Percentiles rank a stretch among this genome's conserved stretches.
phyloP scores from a whole-genome alignment of 23 tunicate genomes.

The Botrylloides violaceus region DNA sequence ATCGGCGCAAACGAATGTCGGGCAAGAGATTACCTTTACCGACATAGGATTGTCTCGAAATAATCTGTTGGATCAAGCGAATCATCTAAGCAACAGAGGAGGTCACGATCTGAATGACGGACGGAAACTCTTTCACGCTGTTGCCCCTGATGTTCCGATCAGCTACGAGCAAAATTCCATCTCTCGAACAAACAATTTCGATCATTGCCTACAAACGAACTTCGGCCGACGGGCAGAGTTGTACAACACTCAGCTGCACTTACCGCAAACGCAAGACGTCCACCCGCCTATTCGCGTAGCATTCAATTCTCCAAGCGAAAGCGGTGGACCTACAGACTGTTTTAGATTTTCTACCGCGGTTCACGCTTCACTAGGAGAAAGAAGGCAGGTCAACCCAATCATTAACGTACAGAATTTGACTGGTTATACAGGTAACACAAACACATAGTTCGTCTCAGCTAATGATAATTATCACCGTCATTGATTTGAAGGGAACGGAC shows the following conservation, averaged over 20 bases:
- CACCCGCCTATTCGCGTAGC: not conserved
- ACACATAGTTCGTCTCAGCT: not conserved
- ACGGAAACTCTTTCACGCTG: not conserved
- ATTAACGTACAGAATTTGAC: slow-evolving; percentile 73
- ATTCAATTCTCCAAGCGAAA: not conserved
- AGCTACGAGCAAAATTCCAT: not conserved
- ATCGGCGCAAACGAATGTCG: no score
- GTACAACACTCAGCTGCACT: not conserved
- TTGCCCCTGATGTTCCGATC: not conserved
- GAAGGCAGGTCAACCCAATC: slow-evolving; percentile 52
- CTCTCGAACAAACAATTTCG: not conserved
- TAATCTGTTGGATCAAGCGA: no score
- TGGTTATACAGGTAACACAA: slow-evolving; percentile 65
- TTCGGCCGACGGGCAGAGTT: not conserved
- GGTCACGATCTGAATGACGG: not conserved
- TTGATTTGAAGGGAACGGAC: slow-evolving; percentile 56
- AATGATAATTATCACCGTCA: not conserved
- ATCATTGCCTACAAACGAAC: not conserved
- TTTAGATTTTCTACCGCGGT: not conserved
- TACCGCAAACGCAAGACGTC: not conserved
- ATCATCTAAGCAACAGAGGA: no score
- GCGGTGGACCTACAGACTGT: not conserved
- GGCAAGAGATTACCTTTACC: no score
- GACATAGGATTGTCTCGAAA: no score
- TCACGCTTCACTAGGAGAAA: not conserved